Conservation (phyloP, 1,140 invertebrate genomes). For the Spodoptera frugiperda region DNA sequence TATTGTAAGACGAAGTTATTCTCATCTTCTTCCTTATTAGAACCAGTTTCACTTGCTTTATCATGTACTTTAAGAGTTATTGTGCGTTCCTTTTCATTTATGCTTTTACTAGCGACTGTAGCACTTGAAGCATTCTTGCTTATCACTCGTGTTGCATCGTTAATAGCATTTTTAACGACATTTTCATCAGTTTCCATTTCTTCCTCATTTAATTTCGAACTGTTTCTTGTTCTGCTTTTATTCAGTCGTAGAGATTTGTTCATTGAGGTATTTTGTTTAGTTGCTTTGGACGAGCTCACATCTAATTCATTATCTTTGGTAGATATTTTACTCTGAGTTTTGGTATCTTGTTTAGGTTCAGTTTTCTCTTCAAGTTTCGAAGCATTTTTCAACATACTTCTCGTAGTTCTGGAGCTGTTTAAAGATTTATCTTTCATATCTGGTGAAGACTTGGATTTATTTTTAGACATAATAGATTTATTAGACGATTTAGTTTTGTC, state of each 20-base stretch:
- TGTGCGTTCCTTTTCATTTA: conserved; percentile 13
- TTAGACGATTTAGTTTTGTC: conserved; percentile 56
- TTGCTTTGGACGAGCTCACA: neutral
- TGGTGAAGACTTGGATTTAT: conserved; percentile 55
- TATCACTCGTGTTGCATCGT: conserved; percentile 7
- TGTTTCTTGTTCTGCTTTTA: conserved; percentile 4
- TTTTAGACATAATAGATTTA: conserved; percentile 51
- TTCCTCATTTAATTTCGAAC: neutral
- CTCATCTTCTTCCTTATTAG: conserved; percentile 27
- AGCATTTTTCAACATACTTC: conserved; percentile 25
- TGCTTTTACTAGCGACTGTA: neutral
- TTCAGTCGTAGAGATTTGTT: conserved; percentile 10
- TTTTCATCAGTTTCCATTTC: neutral
- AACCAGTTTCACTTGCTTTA: neutral
- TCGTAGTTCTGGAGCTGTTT: conserved; percentile 13
- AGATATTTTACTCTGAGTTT: conserved; percentile 27
- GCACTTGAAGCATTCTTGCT: conserved; percentile 1
- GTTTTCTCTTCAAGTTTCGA: conserved; percentile 17
- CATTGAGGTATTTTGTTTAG: neutral
- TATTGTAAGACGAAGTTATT: conserved; percentile 21
- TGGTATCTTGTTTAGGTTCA: conserved; percentile 14
- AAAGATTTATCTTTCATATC: conserved; percentile 37
- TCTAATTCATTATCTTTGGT: neutral
- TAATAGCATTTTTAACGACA: neutral
- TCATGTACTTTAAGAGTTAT: conserved; percentile 17